Evolutionary conservation across 1,140 invertebrate species (phyloP).

Genomic region (Solen grandis): DNA sequence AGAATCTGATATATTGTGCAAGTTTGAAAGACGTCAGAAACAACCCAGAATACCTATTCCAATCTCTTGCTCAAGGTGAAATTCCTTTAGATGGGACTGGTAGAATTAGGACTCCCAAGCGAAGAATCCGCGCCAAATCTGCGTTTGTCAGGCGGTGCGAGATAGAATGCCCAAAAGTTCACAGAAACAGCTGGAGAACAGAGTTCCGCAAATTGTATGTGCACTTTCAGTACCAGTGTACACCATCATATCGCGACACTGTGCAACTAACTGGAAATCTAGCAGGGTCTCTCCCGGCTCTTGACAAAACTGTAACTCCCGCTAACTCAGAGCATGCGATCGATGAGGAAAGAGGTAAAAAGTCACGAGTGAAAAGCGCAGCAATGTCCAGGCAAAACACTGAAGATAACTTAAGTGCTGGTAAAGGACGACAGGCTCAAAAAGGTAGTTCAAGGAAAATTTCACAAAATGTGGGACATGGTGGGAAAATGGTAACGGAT

Average conservation of each 20-base stretch:
- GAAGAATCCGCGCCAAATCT: slow-evolving; percentile 32
- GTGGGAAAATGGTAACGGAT: slow-evolving; percentile 33
- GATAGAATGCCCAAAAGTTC: slow-evolving; percentile 4
- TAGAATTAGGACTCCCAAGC: slow-evolving; percentile 12
- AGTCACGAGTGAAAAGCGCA: slow-evolving; percentile 20
- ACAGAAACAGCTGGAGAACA: slow-evolving; percentile 26
- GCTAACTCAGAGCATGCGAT: slow-evolving; percentile 41
- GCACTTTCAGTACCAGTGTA: slow-evolving; percentile 38
- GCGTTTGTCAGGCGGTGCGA: slow-evolving; percentile 34
- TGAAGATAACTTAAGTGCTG: slow-evolving; percentile 27
- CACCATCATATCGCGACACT: slow-evolving; percentile 30
- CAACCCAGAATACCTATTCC: slow-evolving; percentile 67
- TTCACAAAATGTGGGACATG: slow-evolving; percentile 47
- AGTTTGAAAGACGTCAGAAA: slow-evolving; percentile 66
- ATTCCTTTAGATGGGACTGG: too few species aligned
- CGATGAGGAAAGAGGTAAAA: slow-evolving; percentile 24
- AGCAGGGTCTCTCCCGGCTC: slow-evolving; percentile 26
- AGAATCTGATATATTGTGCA: slow-evolving; percentile 62
- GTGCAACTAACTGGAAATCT: background rate
- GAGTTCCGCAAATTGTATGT: slow-evolving; percentile 40
- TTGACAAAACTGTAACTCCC: slow-evolving; percentile 45
- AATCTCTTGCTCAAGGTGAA: too few species aligned
- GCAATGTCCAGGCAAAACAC: slow-evolving; percentile 15
- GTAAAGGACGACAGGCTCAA: slow-evolving; percentile 1
- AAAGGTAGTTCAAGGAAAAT: slow-evolving; percentile 27